Percentiles rank a stretch among this genome's conserved stretches.
Conservation (phyloP, 2,797 vertebrate genomes). For the Serranus cabrilla region DNA sequence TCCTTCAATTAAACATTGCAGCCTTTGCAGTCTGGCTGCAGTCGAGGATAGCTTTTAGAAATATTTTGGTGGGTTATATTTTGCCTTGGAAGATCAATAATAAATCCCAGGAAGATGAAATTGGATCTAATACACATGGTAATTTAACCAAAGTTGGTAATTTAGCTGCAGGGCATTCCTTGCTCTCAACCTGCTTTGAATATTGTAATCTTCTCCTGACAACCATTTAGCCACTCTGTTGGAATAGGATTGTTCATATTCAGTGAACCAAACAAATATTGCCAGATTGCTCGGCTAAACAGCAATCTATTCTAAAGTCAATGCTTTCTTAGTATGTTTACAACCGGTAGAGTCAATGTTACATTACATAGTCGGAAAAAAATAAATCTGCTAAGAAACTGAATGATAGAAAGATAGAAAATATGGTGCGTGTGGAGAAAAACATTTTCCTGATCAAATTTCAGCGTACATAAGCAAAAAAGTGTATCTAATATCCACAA, state of each 20-base stretch:
- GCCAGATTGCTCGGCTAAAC: slow-evolving; percentile 1
- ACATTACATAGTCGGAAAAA: not conserved
- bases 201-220: slow-evolving; percentile 49
- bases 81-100: slow-evolving; percentile 55
- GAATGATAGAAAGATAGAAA: slow-evolving; percentile 11
- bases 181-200: slow-evolving; percentile 48
- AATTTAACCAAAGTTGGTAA: slow-evolving; percentile 61
- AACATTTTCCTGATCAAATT: slow-evolving; percentile 23
- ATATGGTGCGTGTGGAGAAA: not conserved
- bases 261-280: slow-evolving; percentile 28
- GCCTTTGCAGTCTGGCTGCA: slow-evolving; percentile 6
- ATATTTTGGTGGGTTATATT: slow-evolving; percentile 42
- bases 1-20: slow-evolving; percentile 39
- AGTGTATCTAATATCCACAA: slow-evolving; percentile 24
- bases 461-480: slow-evolving; percentile 6
- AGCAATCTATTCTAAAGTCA: slow-evolving; percentile 21
- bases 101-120: slow-evolving; percentile 53
- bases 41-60: slow-evolving; percentile 16
- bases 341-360: slow-evolving; percentile 22
- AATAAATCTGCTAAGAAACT: slow-evolving; percentile 10
- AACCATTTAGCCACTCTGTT: slow-evolving; percentile 38
- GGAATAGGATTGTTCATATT: slow-evolving; percentile 40
- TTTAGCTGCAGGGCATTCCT: slow-evolving; percentile 42
- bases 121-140: slow-evolving; percentile 52
- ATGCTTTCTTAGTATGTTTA: slow-evolving; percentile 9